phyloP scores from a whole-genome alignment of 1,140 invertebrate species.

The Macrobrachium rosenbergii region DNA sequence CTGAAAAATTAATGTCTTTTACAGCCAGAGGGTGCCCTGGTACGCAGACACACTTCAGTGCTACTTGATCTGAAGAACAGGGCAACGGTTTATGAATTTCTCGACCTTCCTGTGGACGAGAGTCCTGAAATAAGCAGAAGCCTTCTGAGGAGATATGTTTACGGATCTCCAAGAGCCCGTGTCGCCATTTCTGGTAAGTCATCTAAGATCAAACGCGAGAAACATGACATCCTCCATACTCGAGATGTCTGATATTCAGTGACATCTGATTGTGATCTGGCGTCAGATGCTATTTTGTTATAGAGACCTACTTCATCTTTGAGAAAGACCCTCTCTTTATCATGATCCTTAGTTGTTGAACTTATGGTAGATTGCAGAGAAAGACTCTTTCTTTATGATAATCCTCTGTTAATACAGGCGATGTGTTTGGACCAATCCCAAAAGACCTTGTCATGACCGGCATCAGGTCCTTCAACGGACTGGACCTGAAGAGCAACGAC shows the following conservation, averaged over 20 bases:
- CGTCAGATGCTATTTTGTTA: no score
- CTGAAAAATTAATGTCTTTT: neutral
- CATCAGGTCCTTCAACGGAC: constrained; percentile 52
- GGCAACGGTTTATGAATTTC: constrained; percentile 73
- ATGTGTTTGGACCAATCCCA: constrained; percentile 76
- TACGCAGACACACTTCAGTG: constrained; percentile 75
- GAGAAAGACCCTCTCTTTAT: no score
- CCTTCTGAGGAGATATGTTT: constrained; percentile 74
- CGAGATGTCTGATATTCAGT: no score
- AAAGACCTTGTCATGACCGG: constrained; percentile 72
- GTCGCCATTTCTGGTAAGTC: constrained; percentile 69
- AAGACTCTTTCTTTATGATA: no score
- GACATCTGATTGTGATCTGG: no score
- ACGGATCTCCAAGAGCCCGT: constrained; percentile 72
- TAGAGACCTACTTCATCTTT: no score
- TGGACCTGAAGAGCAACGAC: constrained; percentile 69
- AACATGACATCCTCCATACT: no score
- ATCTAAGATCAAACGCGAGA: neutral
- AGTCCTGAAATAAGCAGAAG: constrained; percentile 75
- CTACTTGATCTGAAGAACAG: constrained; percentile 76
- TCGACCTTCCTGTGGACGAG: constrained; percentile 76
- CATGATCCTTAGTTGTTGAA: no score
- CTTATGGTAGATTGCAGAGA: no score
- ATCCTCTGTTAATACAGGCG: constrained; percentile 68
- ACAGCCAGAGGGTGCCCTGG: constrained; percentile 74